phyloP scores from a whole-genome alignment of 2,113 vertebrate genomes.

The Cephalopholis sonnerati region DNA sequence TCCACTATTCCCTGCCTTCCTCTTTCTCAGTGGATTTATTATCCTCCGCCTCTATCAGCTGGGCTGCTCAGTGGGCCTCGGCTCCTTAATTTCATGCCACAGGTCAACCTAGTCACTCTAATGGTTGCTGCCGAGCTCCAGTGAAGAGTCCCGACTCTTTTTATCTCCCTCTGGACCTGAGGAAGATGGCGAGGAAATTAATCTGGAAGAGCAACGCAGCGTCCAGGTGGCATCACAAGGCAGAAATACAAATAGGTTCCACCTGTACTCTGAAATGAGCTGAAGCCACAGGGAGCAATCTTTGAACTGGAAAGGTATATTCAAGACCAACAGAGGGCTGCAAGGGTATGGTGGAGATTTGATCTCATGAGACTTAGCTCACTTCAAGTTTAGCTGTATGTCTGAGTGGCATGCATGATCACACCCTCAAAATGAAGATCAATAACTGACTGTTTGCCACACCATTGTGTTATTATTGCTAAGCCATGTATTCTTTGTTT shows the following conservation, averaged over 20 bases:
- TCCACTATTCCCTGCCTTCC: slow-evolving; percentile 14
- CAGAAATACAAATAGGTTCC: slow-evolving; percentile 53
- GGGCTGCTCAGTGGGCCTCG: slow-evolving; percentile 62
- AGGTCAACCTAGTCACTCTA: slow-evolving; percentile 68
- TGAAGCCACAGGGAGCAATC: background rate
- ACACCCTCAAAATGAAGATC: background rate
- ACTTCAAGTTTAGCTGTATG: slow-evolving; percentile 7
- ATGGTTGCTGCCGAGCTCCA: slow-evolving; percentile 57
- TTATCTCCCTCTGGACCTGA: slow-evolving; percentile 31
- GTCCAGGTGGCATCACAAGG: slow-evolving; percentile 7
- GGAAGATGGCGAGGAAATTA: slow-evolving; percentile 30
- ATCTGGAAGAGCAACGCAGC: slow-evolving; percentile 19
- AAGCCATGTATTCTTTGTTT: background rate
- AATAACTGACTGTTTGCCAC: background rate
- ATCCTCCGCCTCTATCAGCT: slow-evolving; percentile 64
- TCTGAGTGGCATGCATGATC: background rate
- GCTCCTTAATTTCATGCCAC: slow-evolving; percentile 76
- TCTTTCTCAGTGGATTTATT: slow-evolving; percentile 73
- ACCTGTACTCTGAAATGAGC: slow-evolving; percentile 36
- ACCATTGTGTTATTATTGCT: background rate
- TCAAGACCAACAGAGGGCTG: slow-evolving; percentile 18
- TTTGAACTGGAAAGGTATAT: slow-evolving; percentile 21
- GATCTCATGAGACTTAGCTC: slow-evolving; percentile 26
- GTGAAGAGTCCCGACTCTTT: slow-evolving; percentile 41
- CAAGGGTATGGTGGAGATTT: background rate